Base-by-base conservation (phyloP, 2,888 invertebrate genomes). In the Amiota minor region DNA sequence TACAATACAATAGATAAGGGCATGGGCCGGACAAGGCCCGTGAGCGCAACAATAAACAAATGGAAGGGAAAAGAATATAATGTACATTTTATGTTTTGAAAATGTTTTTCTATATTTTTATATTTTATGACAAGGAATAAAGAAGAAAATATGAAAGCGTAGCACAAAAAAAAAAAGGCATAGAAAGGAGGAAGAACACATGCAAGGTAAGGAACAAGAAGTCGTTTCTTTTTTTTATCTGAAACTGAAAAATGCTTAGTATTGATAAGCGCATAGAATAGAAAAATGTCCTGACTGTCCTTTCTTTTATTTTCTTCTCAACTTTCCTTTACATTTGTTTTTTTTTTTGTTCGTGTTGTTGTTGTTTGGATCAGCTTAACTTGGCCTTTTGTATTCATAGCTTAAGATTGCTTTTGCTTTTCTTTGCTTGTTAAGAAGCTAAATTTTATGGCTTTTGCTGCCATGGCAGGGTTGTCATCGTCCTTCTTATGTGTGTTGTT, bases 341-440 rank as follows among this genome's bases (percentile, higher is more conserved):
- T 53, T 50, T 50, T n/a, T 53, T 53, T 53, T 14, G 53, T 12
- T 35, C 35, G 35, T 35, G 35, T 53, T 53, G 14, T 47, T 49
- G 8, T 61, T 61, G 35, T 61, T 12, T 61, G 23, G 14, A 35
- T 23, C 49, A 18, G 49, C 47, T 65, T 49, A 65, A 23, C 20
- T 18, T 9, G 18, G 18, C 20, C 59, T 20, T 59, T 56, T 16
- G 11, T 18, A 56, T 56, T 59, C 46, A 55, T 49, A 9, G 50
- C 67, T 14, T 46, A 67, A n/a, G 49, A 56, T 68, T 56, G 68
- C 70, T 67, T 72, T 61, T 73, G 65, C 70, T 75, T 82, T 84
- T 84, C 80, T 82, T 80, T 84, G 80, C 81, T 85, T 84, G 83
- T 82, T 83, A 81, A 84, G 84, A 83, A 83, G 83, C 83, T 84